Base-by-base conservation (phyloP, 1,140 invertebrate genomes). In the Brachionus rubens region DNA sequence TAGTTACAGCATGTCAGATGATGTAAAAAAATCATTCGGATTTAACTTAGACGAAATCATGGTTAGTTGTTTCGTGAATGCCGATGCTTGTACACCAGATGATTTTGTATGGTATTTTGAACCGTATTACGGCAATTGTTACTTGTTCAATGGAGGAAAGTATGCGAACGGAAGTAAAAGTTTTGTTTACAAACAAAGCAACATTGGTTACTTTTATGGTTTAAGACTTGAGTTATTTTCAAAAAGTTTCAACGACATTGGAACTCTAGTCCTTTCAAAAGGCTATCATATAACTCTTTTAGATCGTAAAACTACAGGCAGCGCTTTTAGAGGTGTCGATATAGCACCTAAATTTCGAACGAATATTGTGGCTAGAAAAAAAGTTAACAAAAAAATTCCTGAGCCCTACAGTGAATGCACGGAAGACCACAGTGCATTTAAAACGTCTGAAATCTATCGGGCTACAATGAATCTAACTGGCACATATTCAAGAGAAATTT, bases 71-170 rank as follows among this genome's bases (percentile, higher is more conserved):
- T 41, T 40, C n/a, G 3, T 36, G 1, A 19, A 16, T 30, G 28
- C 2, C n/a, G 14, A 33, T 21, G 7, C 0, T 50, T 70, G 67
- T 70, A 30, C 0, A 0, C 10, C 5, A 12, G 2, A 70, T 19
- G 16, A 47, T 47, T 50, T 70, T n/a, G 21, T 70, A 28, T 46
- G 26, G 19, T 47, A 24, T 33, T 70, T 30, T 28, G 41, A 70
- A 7, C 1, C 12, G 4, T 14, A 19, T 14, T 70, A 46, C 33
- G 67, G 67, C 5, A 70, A 47, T 33, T 70, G 67, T 19, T 70
- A 70, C 33, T n/a, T 46, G n/a, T 70, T 70, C 41, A 70, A 70
- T 28, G 14, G 28, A 21, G 62, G 62, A 9, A 41, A 47, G 40
- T 19, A 21, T 4, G 16, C 4, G 21, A 47, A 67, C 26, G 62